Percentiles rank a stretch among this genome's conserved stretches.
Conservation (phyloP, 2,888 invertebrate species). For the Melipona beecheii region DNA sequence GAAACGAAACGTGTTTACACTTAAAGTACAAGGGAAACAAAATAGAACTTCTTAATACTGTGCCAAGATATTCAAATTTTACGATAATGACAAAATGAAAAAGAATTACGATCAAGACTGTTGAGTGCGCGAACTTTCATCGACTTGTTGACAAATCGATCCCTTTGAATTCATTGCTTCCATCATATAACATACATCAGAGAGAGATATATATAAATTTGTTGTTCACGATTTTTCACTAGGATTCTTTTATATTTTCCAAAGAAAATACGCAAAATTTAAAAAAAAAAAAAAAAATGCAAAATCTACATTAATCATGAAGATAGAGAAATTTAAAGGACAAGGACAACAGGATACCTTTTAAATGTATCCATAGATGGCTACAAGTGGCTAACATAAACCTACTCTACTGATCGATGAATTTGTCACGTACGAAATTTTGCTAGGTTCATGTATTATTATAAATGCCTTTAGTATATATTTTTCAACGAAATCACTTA, state of each 20-base stretch:
- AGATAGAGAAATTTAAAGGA: conserved; percentile 43
- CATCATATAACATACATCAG: conserved; percentile 33
- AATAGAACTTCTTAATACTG: not conserved
- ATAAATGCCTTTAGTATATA: conserved; percentile 15
- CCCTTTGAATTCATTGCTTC: conserved; percentile 68
- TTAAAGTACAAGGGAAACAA: not conserved
- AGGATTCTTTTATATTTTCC: not conserved
- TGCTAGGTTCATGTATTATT: conserved; percentile 42
- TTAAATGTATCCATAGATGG: conserved; percentile 76
- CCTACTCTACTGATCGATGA: conserved; percentile 78
- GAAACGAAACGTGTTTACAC: conserved; percentile 11
- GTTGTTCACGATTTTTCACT: not conserved
- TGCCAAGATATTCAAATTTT: not conserved
- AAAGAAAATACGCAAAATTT: not conserved
- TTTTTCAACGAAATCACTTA: conserved; percentile 9
- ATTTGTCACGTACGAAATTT: conserved; percentile 69
- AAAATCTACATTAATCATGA: not conserved
- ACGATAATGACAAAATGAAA: conserved; percentile 12
- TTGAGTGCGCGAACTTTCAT: conserved; percentile 67
- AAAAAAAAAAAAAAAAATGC: not conserved
- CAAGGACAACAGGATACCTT: conserved; percentile 64
- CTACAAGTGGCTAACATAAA: conserved; percentile 81
- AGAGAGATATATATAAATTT: conserved; percentile 10
- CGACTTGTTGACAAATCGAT: conserved; percentile 75
- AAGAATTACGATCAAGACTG: conserved; percentile 48